Percentiles rank a stretch among this genome's conserved stretches.
These are phyloP conservation scores for Eumaeus atala DNA, from an alignment of 1,140 invertebrate genomes.

Conservation along the genomic window DNA sequence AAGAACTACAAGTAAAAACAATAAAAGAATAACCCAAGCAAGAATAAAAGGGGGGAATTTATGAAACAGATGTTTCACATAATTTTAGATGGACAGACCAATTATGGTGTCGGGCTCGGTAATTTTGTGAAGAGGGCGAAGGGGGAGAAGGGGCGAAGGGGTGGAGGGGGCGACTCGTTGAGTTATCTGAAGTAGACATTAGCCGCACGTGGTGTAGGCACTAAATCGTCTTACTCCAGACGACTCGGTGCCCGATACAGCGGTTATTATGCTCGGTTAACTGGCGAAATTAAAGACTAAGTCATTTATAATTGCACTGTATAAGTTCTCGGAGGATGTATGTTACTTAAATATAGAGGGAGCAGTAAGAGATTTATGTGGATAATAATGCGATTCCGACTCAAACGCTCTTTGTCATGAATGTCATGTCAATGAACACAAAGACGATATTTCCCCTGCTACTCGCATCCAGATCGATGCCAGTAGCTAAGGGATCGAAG, in stretches of 20 bases:
- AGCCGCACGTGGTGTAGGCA: slow-evolving; percentile 46
- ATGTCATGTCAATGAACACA: too few relatives aligned
- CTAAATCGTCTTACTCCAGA: slow-evolving; percentile 47
- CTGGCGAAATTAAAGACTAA: slow-evolving; percentile 36
- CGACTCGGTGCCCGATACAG: slow-evolving; percentile 43
- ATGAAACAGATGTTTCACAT: slow-evolving; percentile 30
- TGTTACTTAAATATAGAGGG: too few relatives aligned
- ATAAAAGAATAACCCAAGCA: neutral
- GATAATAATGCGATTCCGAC: too few relatives aligned
- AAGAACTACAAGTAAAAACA: too few relatives aligned
- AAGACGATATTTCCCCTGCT: too few relatives aligned
- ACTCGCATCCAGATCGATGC: too few relatives aligned
- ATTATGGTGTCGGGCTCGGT: slow-evolving; percentile 32
- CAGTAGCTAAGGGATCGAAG: too few relatives aligned
- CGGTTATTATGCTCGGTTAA: slow-evolving; percentile 44
- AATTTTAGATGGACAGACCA: slow-evolving; percentile 35
- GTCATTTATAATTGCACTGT: too few relatives aligned
- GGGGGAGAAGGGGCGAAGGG: too few relatives aligned
- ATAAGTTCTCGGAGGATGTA: too few relatives aligned
- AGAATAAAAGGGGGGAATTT: slow-evolving; percentile 15
- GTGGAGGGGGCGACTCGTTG: slow-evolving; percentile 17
- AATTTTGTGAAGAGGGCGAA: slow-evolving; percentile 32
- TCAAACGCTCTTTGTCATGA: too few relatives aligned
- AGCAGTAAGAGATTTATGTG: too few relatives aligned
- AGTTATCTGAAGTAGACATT: slow-evolving; percentile 42